Base-by-base conservation (phyloP, 2,888 invertebrate genomes). In the Hypsopygia costalis region DNA sequence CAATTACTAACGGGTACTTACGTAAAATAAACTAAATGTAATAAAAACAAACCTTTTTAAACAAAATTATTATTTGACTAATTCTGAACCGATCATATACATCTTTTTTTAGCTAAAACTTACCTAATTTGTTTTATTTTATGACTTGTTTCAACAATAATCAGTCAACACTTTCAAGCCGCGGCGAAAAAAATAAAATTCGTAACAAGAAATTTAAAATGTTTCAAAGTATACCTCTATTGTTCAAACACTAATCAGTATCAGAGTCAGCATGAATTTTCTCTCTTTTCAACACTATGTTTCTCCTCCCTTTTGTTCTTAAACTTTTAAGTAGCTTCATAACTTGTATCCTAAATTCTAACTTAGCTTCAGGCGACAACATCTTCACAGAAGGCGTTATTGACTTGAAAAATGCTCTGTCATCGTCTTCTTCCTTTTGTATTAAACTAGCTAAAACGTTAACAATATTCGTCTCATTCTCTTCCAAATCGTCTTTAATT, bases 351-450 rank as follows among this genome's bases (percentile, higher is more conserved):
- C 76, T 65, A 34, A 83, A 83, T 35, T 71, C 62, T 6, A 80
- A 59, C 49, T 77, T 83, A 0, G 69, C 59, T 3, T 62, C 60
- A 4, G 70, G 69, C 0, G 72, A 63, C 10, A 83, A 48, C 1
- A 51, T 53, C 47, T 81, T 81, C 1, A 83, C 81, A 0, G 67
- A 44, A 0, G 81, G 80, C 1, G 68, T 66, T 30, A 83, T 70
- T 0, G 81, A 81, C 22, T 67, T 76, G 38, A 83, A 83, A 55
- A 82, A 83, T 0, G 81, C 69, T 31, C 74, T 67, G 29, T 82
- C 81, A 34, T 81, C 81, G 16, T 83, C 82, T 3, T 80, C 76
- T 37, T 83, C 82, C 22, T 61, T 73, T n/a, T 71, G 65, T 28
- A 81, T 63, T 21, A 82, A 45, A 40, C 59, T 73, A 6, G 70